Conservation (phyloP, 2,797 vertebrate genomes). For the Darevskia nairensis region DNA sequence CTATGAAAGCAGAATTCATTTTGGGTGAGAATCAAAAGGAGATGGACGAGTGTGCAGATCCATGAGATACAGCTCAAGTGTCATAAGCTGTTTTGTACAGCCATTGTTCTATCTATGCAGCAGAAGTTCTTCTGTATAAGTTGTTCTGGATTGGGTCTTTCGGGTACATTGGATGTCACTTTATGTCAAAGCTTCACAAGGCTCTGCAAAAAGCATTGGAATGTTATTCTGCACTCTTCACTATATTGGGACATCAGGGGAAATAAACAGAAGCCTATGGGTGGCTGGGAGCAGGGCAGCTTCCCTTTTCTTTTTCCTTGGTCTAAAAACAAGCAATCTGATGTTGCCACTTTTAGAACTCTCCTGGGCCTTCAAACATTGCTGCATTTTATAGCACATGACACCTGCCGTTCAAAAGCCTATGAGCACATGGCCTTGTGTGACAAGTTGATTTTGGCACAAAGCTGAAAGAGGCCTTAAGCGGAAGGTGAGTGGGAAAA, state of each 20-base stretch:
- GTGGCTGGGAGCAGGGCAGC: neutral
- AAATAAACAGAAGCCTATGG: neutral
- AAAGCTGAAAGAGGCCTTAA: neutral
- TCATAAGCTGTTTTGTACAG: too few species aligned
- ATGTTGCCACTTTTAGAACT: constrained; percentile 1
- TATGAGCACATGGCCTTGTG: neutral
- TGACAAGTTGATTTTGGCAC: neutral
- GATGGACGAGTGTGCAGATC: too few species aligned
- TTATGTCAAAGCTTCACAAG: neutral
- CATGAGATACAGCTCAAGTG: too few species aligned
- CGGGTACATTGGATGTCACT: neutral
- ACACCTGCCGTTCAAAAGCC: neutral
- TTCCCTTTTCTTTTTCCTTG: neutral
- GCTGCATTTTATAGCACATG: neutral
- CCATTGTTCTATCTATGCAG: too few species aligned
- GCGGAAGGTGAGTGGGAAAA: neutral
- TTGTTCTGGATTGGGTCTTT: neutral
- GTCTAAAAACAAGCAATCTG: neutral
- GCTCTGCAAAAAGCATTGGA: neutral
- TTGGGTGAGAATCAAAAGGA: too few species aligned
- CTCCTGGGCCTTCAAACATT: neutral
- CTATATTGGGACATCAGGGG: neutral
- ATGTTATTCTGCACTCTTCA: neutral
- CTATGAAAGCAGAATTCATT: neutral
- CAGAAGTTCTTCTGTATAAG: neutral